These are phyloP conservation scores for Nestor notabilis DNA, from an alignment of 2,113 vertebrate genomes.

Conservation along the genomic window DNA sequence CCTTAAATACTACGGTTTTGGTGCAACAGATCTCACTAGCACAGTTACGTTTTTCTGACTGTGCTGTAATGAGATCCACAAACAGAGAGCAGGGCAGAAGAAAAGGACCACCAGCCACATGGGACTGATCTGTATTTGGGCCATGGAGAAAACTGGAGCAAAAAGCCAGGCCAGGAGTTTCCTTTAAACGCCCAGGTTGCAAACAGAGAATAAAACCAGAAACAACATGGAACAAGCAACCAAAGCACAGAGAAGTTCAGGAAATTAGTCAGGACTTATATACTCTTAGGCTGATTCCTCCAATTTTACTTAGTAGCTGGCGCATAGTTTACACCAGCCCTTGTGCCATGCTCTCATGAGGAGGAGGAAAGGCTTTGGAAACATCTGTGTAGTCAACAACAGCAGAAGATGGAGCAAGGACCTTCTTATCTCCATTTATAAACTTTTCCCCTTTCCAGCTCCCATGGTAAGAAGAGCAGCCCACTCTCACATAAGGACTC, in stretches of 20 bases:
- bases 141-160: background rate
- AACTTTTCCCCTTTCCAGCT: background rate
- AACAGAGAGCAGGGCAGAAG: background rate
- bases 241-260: background rate
- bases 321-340: background rate
- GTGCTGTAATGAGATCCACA: background rate
- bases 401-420: background rate
- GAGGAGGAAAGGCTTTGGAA: background rate
- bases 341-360: background rate
- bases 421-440: background rate
- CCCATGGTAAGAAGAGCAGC: background rate
- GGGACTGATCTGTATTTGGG: background rate
- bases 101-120: background rate
- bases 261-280: background rate
- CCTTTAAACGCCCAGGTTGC: background rate
- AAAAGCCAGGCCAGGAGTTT: background rate
- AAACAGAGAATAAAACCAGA: background rate
- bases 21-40: background rate
- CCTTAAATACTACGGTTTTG: background rate
- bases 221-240: background rate
- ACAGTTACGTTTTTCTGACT: background rate
- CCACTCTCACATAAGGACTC: rapidly evolving
- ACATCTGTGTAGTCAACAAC: background rate
- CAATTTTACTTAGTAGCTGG: background rate
- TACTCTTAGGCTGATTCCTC: background rate